Evolutionary conservation across 1,140 invertebrate species (phyloP), one percentile per base, ranked within the genome.

Genomic region (Aleiodes sp.): DNA sequence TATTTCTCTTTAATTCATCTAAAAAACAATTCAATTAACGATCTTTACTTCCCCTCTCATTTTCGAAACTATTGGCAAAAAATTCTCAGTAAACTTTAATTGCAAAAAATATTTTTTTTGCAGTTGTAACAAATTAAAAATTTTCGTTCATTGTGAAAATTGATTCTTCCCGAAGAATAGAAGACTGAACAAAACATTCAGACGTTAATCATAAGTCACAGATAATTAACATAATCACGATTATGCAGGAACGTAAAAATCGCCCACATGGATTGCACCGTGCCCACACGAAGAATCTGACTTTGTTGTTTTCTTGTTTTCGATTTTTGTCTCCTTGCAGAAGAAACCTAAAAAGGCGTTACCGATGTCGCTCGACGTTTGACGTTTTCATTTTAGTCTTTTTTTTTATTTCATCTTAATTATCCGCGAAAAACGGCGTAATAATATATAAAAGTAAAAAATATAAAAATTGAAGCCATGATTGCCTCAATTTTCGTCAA

Each of bases 161-260:
- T n/a, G n/a, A n/a, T n/a, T n/a, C n/a, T n/a, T n/a, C n/a, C 41
- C 7, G 14, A 10, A 7, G 41, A 46, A 19, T 46, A 16, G 7
- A n/a, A 14, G 6, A 2, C 41, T n/a, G 10, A 1, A 19, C 41
- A 10, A n/a, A 46, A 6, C 10, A 46, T 46, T n/a, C 19, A 35
- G 29, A 29, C 64, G 28, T 66, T 66, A 66, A 66, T 66, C 43
- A 66, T 46, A 35, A n/a, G n/a, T 24, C 21, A 29, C 4, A 35
- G 16, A 60, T 14, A 68, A 68, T 68, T 61, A 68, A 28, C 56
- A 68, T 68, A 68, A 68, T 60, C 65, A 60, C 28, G 57, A 68
- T 68, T 68, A 68, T 61, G 65, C 65, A 68, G 56, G 28, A 68
- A 68, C 65, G 57, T 43, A 26, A 29, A 68, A 52, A 52, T 21